Evolutionary conservation across 2,888 invertebrate genomes (phyloP), one percentile per base, ranked within the genome.

Genomic region (Hartigia nigra): DNA sequence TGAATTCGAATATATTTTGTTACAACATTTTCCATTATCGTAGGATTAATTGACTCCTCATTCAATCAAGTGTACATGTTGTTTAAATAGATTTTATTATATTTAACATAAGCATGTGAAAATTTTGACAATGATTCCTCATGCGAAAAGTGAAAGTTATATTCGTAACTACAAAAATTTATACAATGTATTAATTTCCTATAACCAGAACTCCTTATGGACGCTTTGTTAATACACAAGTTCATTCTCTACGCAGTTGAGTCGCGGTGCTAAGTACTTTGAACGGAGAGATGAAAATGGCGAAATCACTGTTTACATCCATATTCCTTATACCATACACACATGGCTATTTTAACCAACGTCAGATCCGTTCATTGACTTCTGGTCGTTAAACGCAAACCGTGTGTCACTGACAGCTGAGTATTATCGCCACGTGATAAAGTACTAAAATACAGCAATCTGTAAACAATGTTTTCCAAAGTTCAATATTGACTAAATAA

Each of bases 1-100:
- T 78, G 76, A 79, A 76, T 55, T 78, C 12, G 72, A 32, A 36
- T 72, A 74, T 77, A 72, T 69, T 76, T 77, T 55, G 23, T 55
- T 55, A 23, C 55, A 55, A 55, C 23, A 55, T 55, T 55, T 55
- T 55, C 9, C 9, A 55, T 55, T 23, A 23, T 23, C 23, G 9
- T 23, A 55, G 9, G 23, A 55, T 55, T 55, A 39, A 39, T 39
- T 14, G 23, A 55, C 2, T 23, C 23, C 55, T 55, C 2, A 1
- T 55, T 55, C 55, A 23, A 9, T 9, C 23, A 23, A 23, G 9
- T 55, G 23, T 55, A 55, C 2, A 23, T 23, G 55, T 23, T 55
- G 5, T 55, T 55, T 2, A 55, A 55, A 55, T 55, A 55, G 55
- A 55, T 55, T 55, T 55, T 23, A 55, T 55, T 23, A 55, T 55